Evolutionary conservation across 1,140 invertebrate genomes (phyloP).

Genomic region (Daktulosphaira vitifoliae): DNA sequence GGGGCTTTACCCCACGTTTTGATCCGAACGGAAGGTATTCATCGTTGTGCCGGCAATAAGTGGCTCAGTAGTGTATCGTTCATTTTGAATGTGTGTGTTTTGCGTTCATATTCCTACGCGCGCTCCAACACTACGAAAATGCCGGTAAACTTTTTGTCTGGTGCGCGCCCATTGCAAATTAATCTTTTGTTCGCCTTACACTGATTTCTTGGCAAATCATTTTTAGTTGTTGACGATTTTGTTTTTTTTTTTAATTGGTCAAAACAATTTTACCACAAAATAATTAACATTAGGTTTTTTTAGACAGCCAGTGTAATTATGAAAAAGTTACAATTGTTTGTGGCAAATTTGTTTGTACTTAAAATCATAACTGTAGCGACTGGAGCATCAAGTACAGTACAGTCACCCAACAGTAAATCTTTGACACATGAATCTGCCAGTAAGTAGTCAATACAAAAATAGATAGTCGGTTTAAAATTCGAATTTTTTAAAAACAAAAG

Average conservation of each 20-base stretch:
- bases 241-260: not conserved
- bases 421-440: not conserved
- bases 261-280: no score
- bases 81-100: no score
- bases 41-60: conserved; percentile 26
- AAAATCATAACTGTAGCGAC: not conserved
- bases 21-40: conserved; percentile 8
- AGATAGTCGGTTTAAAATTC: no score
- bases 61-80: not conserved
- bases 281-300: no score
- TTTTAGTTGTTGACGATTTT: not conserved
- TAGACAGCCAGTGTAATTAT: no score
- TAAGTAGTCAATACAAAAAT: not conserved
- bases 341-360: not conserved
- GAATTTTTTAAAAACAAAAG: no score
- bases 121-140: not conserved
- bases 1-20: conserved; percentile 3
- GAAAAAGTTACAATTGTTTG: not conserved
- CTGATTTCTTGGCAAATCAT: no score
- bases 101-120: no score
- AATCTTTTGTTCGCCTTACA: no score
- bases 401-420: not conserved
- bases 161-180: not conserved
- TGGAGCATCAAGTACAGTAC: not conserved
- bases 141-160: not conserved